Evolutionary conservation across 2,797 vertebrate species (phyloP).

Genomic region (Selene dorsalis): DNA sequence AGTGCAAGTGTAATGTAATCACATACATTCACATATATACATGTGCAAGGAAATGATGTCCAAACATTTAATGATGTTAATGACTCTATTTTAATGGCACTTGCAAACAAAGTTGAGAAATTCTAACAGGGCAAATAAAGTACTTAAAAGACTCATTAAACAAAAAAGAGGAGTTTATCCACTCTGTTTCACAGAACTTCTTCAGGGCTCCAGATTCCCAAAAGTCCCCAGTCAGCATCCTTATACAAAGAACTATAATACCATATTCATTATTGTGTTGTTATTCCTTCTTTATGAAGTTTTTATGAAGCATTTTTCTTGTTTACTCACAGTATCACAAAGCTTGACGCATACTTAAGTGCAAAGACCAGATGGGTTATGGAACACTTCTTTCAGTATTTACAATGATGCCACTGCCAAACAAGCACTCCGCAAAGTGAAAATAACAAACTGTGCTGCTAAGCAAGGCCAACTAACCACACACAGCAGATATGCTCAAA

Average conservation of each 20-base stretch:
- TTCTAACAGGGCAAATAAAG: constrained; percentile 32
- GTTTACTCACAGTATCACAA: not conserved
- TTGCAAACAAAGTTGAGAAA: constrained; percentile 33
- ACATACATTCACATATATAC: not conserved
- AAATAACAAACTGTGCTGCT: constrained; percentile 10
- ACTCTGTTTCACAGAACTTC: constrained; percentile 17
- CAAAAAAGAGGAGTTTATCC: constrained; percentile 20
- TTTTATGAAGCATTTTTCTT: constrained; percentile 4
- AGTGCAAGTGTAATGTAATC: constrained; percentile 7
- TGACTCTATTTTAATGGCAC: constrained; percentile 13
- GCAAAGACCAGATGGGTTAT: constrained; percentile 16
- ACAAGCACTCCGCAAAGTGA: constrained; percentile 7
- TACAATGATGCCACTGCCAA: constrained; percentile 5
- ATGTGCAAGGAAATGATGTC: not conserved
- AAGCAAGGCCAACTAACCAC: not conserved
- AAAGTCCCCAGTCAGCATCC: constrained; percentile 17
- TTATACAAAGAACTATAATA: not conserved
- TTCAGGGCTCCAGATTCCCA: constrained; percentile 3
- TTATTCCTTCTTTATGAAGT: constrained; percentile 5
- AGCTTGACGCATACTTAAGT: constrained; percentile 10
- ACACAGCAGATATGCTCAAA: constrained; percentile 1
- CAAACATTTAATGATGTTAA: constrained; percentile 29
- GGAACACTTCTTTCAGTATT: constrained; percentile 17
- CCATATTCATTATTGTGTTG: not conserved
- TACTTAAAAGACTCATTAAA: constrained; percentile 36